Evolutionary conservation across 2,113 vertebrate species (phyloP).

Genomic region (Indri indri): DNA sequence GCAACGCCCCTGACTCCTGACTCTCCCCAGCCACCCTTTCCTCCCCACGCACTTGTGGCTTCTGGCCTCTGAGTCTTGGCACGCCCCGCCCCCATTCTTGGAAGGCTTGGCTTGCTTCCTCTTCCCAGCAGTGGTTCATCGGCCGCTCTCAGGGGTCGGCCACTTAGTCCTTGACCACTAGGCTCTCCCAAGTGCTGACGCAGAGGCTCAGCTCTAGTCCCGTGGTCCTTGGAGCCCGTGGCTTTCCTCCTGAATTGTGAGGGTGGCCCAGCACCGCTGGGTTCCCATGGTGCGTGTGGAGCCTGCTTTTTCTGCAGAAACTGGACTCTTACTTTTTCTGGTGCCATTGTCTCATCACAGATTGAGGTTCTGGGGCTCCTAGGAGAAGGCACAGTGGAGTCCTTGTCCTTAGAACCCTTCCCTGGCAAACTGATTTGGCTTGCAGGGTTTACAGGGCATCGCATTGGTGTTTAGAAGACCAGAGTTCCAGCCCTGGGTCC

Average conservation of each 20-base stretch:
- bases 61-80: background rate
- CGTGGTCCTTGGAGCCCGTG: no score
- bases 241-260: background rate
- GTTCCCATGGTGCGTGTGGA: background rate
- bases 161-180: no score
- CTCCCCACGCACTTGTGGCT: background rate
- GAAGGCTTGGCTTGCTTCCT: background rate
- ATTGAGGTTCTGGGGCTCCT: background rate
- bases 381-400: background rate
- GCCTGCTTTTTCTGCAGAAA: background rate
- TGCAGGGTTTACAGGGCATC: background rate
- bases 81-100: background rate
- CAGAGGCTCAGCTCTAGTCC: background rate
- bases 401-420: background rate
- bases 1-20: background rate
- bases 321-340: background rate
- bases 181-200: background rate
- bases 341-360: rapidly evolving
- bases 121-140: background rate
- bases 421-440: background rate
- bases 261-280: background rate
- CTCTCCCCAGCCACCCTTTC: no score
- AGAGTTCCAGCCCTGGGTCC: background rate
- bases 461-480: background rate
- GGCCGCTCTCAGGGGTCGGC: background rate